Conservation (phyloP, 2,888 invertebrate genomes). For the Hoplodrina blanda region DNA sequence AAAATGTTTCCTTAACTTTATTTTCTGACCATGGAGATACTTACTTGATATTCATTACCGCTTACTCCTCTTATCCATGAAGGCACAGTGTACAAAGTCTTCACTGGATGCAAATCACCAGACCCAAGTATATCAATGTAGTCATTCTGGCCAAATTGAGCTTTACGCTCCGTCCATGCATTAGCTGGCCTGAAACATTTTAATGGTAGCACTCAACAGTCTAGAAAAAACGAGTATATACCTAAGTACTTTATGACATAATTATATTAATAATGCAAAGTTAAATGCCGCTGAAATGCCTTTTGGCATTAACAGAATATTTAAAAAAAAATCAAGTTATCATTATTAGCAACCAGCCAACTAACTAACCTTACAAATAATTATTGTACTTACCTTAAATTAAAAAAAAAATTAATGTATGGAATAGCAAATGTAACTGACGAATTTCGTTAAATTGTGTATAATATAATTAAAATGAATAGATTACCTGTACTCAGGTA, state of each 20-base stretch:
- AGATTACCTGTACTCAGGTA: constrained; percentile 92
- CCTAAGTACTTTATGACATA: too few relatives aligned
- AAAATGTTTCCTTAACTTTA: too few relatives aligned
- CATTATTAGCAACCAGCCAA: too few relatives aligned
- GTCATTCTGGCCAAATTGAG: constrained; percentile 98
- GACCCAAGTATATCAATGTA: constrained; percentile 98
- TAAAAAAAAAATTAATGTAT: neutral
- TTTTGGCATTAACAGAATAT: too few relatives aligned
- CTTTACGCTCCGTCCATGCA: constrained; percentile 94
- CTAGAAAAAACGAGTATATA: too few relatives aligned
- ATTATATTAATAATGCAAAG: neutral
- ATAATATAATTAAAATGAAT: neutral
- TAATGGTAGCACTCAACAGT: neutral
- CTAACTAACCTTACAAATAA: neutral
- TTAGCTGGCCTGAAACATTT: constrained; percentile 92
- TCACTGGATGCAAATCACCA: constrained; percentile 95
- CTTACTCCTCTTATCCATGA: constrained; percentile 97
- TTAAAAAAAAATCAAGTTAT: too few relatives aligned
- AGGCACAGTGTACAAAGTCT: constrained; percentile 96
- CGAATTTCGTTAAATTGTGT: neutral
- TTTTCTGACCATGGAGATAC: constrained; percentile 48
- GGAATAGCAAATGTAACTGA: neutral
- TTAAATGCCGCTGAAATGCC: neutral
- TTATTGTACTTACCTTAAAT: too few relatives aligned
- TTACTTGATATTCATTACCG: constrained; percentile 95